A percentile compares a stretch with the other conserved stretches of the same genome.
Evolutionary conservation across 2,113 vertebrate genomes (phyloP).

Genomic region (Piprites chloris): DNA sequence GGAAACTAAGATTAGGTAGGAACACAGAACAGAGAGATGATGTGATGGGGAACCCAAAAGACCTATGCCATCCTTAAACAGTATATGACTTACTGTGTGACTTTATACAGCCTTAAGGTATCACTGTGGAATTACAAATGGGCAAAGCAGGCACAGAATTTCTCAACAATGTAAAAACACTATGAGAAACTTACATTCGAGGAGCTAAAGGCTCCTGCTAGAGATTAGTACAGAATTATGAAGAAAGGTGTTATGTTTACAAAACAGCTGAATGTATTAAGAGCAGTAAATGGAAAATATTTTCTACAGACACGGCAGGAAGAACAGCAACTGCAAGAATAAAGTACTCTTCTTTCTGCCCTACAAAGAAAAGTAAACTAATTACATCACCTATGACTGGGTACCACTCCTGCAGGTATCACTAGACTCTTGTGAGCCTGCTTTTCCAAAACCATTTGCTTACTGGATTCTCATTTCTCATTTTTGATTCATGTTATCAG

Average conservation of each 20-base stretch:
- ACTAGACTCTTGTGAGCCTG: neutral
- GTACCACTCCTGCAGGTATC: neutral
- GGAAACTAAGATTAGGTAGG: neutral
- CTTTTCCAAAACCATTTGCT: neutral
- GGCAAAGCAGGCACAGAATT: neutral
- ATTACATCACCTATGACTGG: neutral
- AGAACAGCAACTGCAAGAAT: neutral
- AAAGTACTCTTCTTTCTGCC: neutral
- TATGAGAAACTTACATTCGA: neutral
- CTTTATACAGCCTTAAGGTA: neutral
- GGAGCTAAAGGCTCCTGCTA: neutral
- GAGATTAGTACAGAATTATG: neutral
- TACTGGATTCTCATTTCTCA: neutral
- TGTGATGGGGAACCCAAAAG: neutral
- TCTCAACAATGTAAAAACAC: neutral
- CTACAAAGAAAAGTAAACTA: neutral
- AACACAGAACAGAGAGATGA: neutral
- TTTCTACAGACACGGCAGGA: neutral
- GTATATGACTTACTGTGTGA: neutral
- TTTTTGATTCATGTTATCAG: neutral
- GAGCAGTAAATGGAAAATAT: neutral
- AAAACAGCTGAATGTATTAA: neutral
- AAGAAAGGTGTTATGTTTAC: neutral
- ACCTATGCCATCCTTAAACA: neutral
- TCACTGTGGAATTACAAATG: neutral